These are phyloP conservation scores for Potamilus streckersoni DNA, from an alignment of 1,140 invertebrate genomes.

Conservation along the genomic window DNA sequence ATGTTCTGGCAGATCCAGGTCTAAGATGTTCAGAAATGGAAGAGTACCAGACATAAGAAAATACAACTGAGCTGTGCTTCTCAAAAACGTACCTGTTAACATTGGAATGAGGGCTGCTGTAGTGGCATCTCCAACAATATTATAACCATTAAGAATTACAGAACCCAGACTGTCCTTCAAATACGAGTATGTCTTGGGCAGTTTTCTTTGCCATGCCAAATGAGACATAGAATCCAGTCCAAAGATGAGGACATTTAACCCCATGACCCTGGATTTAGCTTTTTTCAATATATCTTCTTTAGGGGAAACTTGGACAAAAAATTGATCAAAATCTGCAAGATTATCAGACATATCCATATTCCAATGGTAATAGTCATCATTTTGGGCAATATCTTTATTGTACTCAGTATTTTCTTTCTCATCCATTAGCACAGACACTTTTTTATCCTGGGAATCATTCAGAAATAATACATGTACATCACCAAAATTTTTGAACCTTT, in stretches of 20 bases:
- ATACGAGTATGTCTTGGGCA: slow-evolving; percentile 52
- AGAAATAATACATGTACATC: neutral
- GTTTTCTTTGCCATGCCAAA: slow-evolving; percentile 52
- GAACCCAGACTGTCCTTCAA: slow-evolving; percentile 47
- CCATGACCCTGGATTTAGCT: slow-evolving; percentile 14
- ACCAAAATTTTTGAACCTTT: slow-evolving; percentile 1
- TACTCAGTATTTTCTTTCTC: neutral
- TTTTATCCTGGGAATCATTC: neutral
- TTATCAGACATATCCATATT: slow-evolving; percentile 14
- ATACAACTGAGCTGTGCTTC: neutral
- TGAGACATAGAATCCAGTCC: slow-evolving; percentile 61
- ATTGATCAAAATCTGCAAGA: slow-evolving; percentile 55
- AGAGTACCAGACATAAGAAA: neutral
- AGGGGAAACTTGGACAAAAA: slow-evolving; percentile 53
- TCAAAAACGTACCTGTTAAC: slow-evolving; percentile 46
- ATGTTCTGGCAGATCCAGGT: too few relatives aligned
- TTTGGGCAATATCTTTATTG: neutral
- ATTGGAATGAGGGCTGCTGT: slow-evolving; percentile 57
- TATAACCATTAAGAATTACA: slow-evolving; percentile 54
- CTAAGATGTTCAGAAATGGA: too few relatives aligned
- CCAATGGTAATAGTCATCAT: neutral
- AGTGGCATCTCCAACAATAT: slow-evolving; percentile 62
- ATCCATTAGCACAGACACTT: neutral
- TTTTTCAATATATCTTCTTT: slow-evolving; percentile 46
- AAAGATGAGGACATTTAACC: slow-evolving; percentile 55